Evolutionary conservation across 2,113 vertebrate genomes (phyloP).

Genomic region (Pyrgilauda ruficollis): DNA sequence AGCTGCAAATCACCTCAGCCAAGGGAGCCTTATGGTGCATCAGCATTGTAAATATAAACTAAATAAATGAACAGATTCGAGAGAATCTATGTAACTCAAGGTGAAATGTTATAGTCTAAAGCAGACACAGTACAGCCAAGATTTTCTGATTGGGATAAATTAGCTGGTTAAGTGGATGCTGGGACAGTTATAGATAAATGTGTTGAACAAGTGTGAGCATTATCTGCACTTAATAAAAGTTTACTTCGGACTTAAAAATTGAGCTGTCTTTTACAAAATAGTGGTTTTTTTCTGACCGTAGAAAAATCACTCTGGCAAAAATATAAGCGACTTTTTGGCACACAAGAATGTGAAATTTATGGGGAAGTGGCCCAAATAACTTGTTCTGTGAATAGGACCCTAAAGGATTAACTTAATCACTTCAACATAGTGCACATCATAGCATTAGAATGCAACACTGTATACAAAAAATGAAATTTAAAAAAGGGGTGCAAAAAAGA

Average conservation of each 20-base stretch:
- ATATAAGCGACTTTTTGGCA: conserved; percentile 28
- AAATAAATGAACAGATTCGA: neutral
- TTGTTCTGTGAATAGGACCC: conserved; percentile 58
- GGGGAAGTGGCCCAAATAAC: conserved; percentile 63
- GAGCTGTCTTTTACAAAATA: neutral
- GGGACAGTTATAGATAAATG: neutral
- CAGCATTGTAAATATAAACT: neutral
- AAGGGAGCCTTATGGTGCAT: neutral
- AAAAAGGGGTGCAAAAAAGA: neutral
- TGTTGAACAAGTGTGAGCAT: neutral
- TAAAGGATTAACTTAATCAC: conserved; percentile 67
- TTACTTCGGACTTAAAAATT: neutral
- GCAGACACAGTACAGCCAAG: neutral
- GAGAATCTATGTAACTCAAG: neutral
- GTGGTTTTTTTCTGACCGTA: neutral
- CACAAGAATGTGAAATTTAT: conserved; percentile 52
- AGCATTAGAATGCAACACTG: conserved; percentile 64
- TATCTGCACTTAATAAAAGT: neutral
- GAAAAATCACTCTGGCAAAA: conserved; percentile 16
- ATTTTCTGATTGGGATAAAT: neutral
- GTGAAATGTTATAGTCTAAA: neutral
- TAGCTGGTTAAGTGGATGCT: neutral
- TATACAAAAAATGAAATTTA: conserved; percentile 49
- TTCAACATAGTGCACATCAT: conserved; percentile 63
- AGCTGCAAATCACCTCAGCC: neutral